These are phyloP conservation scores for Bambusicola thoracicus DNA, from an alignment of 2,113 vertebrate genomes.

Conservation along the genomic window DNA sequence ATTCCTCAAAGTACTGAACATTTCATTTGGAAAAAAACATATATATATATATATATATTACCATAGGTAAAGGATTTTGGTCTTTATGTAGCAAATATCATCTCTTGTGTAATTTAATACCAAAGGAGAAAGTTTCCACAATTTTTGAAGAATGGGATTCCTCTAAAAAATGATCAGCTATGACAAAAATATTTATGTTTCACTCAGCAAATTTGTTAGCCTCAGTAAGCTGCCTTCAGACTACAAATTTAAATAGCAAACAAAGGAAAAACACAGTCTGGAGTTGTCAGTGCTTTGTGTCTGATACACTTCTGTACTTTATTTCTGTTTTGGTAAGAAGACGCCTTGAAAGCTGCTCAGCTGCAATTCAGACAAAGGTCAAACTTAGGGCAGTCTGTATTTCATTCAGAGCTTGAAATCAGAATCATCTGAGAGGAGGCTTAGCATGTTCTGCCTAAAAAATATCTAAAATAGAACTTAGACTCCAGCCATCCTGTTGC, in stretches of 20 bases:
- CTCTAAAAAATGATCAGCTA: background rate
- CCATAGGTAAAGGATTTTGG: background rate
- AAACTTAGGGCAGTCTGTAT: background rate
- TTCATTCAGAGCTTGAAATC: slow-evolving; percentile 11
- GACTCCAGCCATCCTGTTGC: background rate
- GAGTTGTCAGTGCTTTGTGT: slow-evolving; percentile 37
- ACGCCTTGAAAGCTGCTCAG: slow-evolving; percentile 35
- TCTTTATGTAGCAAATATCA: background rate
- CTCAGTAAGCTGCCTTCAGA: background rate
- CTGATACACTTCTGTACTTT: slow-evolving; percentile 28
- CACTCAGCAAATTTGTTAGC: background rate
- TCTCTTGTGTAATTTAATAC: background rate
- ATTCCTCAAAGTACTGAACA: background rate
- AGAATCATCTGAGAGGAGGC: background rate
- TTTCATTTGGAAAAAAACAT: background rate
- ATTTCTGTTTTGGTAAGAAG: slow-evolving; percentile 39
- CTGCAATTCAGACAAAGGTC: slow-evolving; percentile 42
- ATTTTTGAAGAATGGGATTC: background rate
- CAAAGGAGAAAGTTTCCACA: background rate
- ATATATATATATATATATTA: background rate
- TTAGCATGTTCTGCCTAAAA: slow-evolving; percentile 28
- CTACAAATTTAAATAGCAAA: slow-evolving; percentile 13
- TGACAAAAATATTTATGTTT: background rate
- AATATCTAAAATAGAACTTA: background rate
- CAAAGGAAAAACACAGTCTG: background rate